Evolutionary conservation across 2,888 invertebrate species (phyloP).

Genomic region (Suillia variegata): DNA sequence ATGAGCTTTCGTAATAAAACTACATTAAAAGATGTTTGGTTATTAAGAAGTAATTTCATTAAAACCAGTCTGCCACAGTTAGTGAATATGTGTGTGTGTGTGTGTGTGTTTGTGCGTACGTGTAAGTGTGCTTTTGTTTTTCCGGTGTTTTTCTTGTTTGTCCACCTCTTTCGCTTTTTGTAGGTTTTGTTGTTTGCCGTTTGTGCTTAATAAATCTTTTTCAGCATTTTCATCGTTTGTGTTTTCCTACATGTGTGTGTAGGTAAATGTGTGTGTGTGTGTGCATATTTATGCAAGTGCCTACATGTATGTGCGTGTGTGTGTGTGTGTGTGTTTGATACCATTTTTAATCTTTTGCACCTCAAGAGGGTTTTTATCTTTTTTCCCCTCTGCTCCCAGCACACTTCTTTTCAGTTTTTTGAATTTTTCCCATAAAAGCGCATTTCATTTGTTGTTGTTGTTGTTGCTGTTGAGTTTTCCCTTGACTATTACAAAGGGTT

Average conservation of each 20-base stretch:
- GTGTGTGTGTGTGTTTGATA: constrained; percentile 19
- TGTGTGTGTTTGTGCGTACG: constrained; percentile 12
- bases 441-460: too few species aligned
- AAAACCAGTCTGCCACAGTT: not conserved
- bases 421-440: too few species aligned
- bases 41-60: too few species aligned
- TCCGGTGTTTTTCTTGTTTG: constrained; percentile 17
- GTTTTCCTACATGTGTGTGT: constrained; percentile 25
- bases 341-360: constrained; percentile 32
- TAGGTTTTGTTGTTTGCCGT: constrained; percentile 21
- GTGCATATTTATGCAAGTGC: constrained; percentile 15
- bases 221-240: constrained; percentile 13
- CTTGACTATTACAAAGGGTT: too few species aligned
- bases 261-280: constrained; percentile 34
- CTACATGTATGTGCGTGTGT: constrained; percentile 17
- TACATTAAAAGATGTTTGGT: too few species aligned
- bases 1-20: too few species aligned
- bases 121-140: constrained; percentile 42
- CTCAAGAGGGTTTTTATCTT: constrained; percentile 34
- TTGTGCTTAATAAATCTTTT: constrained; percentile 30
- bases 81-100: constrained; percentile 13
- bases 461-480: too few species aligned
- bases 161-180: constrained; percentile 12
- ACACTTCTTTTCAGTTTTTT: too few species aligned
- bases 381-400: constrained; percentile 26